Evolutionary conservation across 2,888 invertebrate genomes (phyloP), one percentile per base, ranked within the genome.

Genomic region (Drosophila subsilvestris): DNA sequence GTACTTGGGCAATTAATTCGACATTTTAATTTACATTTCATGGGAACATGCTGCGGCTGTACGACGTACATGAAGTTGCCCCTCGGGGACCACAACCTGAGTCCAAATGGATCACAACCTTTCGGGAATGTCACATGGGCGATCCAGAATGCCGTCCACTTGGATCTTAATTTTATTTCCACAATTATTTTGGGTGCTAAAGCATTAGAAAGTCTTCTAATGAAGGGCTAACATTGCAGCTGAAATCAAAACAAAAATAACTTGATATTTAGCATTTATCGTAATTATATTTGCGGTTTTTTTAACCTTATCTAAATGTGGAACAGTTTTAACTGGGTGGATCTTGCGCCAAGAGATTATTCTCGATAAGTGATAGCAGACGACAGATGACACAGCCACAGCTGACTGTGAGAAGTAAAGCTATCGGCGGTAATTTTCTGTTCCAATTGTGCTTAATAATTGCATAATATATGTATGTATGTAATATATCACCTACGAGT

Each of bases 21-120:
- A 86, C 86, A 83, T 74, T 82, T 82, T 80, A 86, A 86, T 82
- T 86, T 82, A 80, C 74, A 80, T 83, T 86, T 84, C 86, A 82
- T 74, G 84, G 80, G 84, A 82, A 86, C 70, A 74, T 66, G 70
- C 66, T 62, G 76, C 37, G 37, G 37, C 37, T 37, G 7, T 4
- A 4, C 12, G 0, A 12, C n/a, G n/a, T 14, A 37, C 37, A 6
- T 37, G 37, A 37, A 37, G 37, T 7, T 37, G 37, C 37, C 37
- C 37, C n/a, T n/a, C 14, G 14, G 37, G 37, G 7, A n/a, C n/a
- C 14, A 32, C 32, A 12, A 5, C 5, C 37, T 14, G 14, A 2
- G 14, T 5, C 37, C 37, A 37, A 37, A 37, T 37, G 37, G 14
- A 37, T 14, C 37, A 37, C 14, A 14, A 37, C 14, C 37, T 37